Percentiles rank a stretch among this genome's conserved stretches.
These are phyloP conservation scores for Andrena chrysosceles DNA, from an alignment of 2,888 invertebrate species.

Conservation along the genomic window DNA sequence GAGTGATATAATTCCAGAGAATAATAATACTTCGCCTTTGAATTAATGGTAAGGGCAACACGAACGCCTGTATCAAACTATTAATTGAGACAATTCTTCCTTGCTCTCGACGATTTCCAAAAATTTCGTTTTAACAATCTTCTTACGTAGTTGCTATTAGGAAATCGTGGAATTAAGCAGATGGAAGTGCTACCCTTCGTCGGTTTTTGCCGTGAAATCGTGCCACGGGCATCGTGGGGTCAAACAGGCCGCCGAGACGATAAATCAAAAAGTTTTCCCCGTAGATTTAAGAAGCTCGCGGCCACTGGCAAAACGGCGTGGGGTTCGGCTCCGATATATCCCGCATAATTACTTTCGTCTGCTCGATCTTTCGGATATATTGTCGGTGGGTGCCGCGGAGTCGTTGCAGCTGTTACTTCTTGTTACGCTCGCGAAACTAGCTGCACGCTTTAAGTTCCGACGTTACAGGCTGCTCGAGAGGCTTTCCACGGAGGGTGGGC, in stretches of 20 bases:
- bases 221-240: neutral
- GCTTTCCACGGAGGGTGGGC: conserved; percentile 29
- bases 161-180: neutral
- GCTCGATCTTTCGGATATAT: conserved; percentile 70
- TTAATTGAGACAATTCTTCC: neutral
- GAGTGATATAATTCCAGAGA: too few relatives aligned
- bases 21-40: too few relatives aligned
- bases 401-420: conserved; percentile 77
- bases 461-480: conserved; percentile 42
- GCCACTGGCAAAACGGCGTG: conserved; percentile 35
- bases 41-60: too few relatives aligned
- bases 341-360: conserved; percentile 79
- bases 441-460: conserved; percentile 67
- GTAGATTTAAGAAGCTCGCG: conserved; percentile 63
- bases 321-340: conserved; percentile 75
- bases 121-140: neutral
- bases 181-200: neutral
- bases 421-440: conserved; percentile 73
- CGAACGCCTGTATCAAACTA: too few relatives aligned
- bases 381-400: conserved; percentile 58
- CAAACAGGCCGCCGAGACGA: conserved; percentile 53
- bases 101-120: neutral
- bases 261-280: conserved; percentile 74
- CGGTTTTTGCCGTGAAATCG: neutral
- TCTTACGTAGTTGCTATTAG: neutral